Evolutionary conservation across 2,797 vertebrate species (phyloP), one percentile per base, ranked within the genome.

Genomic region (Acrossocheilus wenchowensis): DNA sequence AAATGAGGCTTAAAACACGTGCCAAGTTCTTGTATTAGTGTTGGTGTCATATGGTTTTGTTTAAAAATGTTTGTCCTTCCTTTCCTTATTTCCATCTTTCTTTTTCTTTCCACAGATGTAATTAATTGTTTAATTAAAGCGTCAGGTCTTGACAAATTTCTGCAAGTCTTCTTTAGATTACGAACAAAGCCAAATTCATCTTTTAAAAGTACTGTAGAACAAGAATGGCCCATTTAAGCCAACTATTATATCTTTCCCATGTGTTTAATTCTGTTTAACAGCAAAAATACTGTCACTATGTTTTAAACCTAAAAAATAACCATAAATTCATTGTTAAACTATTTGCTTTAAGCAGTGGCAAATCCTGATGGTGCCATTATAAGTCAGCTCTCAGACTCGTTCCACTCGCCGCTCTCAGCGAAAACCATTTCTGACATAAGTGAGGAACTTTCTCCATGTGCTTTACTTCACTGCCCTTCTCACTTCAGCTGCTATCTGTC

Each of bases 401-500:
- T 50, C 45, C 73, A 50, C 43, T 75, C 45, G 73, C 8, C 26
- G 26, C 72, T 75, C 45, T 50, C 26, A 34, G 15, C 0, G 4
- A 21, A 75, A 52, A 52, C 1, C 45, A 75, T 26, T 50, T 48
- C 14, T 74, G 72, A 30, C 2, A 10, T 10, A 74, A 74, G 45
- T 30, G 72, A 6, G 45, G 6, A 50, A 19, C 8, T 52, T 52
- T 75, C 48, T 21, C 30, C 17, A 6, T 23, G 17, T 1, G 48
- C 73, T 52, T 75, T 1, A 52, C 26, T 14, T n/a, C 69, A 11
- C 21, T 6, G 10, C 68, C 68, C 68, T 12, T 41, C 68, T 71
- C 45, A 50, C 45, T 60, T 41, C 50, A n/a, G 19, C 36, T 26
- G 52, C 52, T 79, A 41, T 79, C 77, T 62, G 54, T 60, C 77